Base-by-base conservation (phyloP, 37 sponge, comb jelly and placozoan genomes). In the Beroe forskalii region DNA sequence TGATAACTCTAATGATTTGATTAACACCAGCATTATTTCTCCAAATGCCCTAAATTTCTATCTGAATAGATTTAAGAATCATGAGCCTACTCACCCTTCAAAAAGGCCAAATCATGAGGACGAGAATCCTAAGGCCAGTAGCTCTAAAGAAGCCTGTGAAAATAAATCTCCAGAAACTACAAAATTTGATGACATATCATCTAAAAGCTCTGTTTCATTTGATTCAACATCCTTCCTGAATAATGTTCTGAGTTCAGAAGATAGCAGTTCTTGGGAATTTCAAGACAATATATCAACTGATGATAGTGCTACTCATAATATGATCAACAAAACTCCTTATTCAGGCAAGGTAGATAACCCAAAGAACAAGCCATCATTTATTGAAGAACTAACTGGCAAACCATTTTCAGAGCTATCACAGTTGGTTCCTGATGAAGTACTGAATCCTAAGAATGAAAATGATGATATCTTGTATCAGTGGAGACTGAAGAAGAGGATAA, bases 401-500 rank as follows among this genome's bases (percentile, higher is more conserved):
- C 12, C 72, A 27, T 69, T 69, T 36, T 36, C 72, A 35, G 72
- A 69, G n/a, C 17, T 80, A 48, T 23, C 24, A 24, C 3, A 43
- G n/a, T 1, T 44, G 37, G 86, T 80, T 4, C 86, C 86, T 27
- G 35, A 80, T 14, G 86, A 80, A 48, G 86, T 80, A 22, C 19
- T 80, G 4, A 23, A 43, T 41, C 86, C 86, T 25, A 43, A 25
- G 19, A n/a, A 22, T 43, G 86, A 80, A 25, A 44, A 41, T 80
- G 55, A 80, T n/a, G 86, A 80, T 24, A 41, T 80, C 3, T 30
- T 80, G 27, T 80, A 44, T 80, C 86, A 80, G 48, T 80, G 86
- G 86, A 41, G 86, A 43, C 31, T 80, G 17, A 80, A 80, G 42
- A 41, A 25, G n/a, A 32, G 27, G 24, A 80, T 80, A 80, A 25